Conservation (phyloP, 2,113 vertebrate genomes). For the Xenopus tropicalis region DNA sequence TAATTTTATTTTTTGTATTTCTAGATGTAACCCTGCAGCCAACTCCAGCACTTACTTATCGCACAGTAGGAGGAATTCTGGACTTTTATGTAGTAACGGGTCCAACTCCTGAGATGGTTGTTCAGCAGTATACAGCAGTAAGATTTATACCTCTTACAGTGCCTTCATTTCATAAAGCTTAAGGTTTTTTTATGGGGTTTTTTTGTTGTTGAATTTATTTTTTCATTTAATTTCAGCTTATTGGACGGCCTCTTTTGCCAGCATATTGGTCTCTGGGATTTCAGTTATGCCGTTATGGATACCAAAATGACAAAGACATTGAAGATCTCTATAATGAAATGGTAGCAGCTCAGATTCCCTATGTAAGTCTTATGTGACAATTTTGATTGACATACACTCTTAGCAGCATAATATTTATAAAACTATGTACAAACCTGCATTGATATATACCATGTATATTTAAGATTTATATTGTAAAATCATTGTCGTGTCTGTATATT, state of each 20-base stretch:
- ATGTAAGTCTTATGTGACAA: constrained; percentile 64
- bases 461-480: too few relatives aligned
- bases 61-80: constrained; percentile 83
- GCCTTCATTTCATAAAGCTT: neutral
- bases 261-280: constrained; percentile 93
- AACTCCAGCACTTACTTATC: constrained; percentile 83
- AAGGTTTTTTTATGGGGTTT: neutral
- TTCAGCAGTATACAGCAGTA: constrained; percentile 83
- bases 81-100: constrained; percentile 91
- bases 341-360: constrained; percentile 73
- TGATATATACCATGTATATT: too few relatives aligned
- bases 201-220: neutral
- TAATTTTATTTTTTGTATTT: constrained; percentile 9
- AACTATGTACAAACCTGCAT: too few relatives aligned
- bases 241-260: constrained; percentile 86
- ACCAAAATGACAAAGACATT: constrained; percentile 73
- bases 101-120: constrained; percentile 80
- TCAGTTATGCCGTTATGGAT: constrained; percentile 91
- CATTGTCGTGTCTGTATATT: too few relatives aligned
- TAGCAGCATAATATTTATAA: too few relatives aligned
- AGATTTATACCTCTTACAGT: constrained; percentile 23
- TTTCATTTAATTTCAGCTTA: constrained; percentile 64
- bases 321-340: constrained; percentile 66
- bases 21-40: constrained; percentile 88
- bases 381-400: too few relatives aligned